Conservation (phyloP, 1,140 invertebrate genomes). For the Bathynomus jamesi region DNA sequence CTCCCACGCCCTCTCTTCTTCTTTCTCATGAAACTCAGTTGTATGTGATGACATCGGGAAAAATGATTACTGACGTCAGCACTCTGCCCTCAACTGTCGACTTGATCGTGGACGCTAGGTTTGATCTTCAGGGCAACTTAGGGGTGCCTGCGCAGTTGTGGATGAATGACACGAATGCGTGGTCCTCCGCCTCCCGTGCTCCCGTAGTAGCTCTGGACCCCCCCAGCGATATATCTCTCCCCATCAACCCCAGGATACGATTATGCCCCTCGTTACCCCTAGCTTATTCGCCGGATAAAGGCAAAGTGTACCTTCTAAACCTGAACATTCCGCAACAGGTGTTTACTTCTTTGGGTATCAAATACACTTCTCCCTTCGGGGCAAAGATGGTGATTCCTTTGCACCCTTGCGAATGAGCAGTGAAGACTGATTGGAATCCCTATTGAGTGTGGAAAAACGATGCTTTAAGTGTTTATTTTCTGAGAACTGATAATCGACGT, state of each 20-base stretch:
- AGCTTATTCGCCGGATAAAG: conserved; percentile 58
- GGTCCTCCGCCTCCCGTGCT: conserved; percentile 56
- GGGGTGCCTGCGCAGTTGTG: conserved; percentile 14
- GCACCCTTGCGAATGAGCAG: conserved; percentile 30
- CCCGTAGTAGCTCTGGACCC: conserved; percentile 74
- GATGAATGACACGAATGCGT: conserved; percentile 16
- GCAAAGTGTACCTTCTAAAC: conserved; percentile 78
- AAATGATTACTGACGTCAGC: conserved; percentile 42
- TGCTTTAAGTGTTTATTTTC: too few species aligned
- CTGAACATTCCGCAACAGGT: conserved; percentile 69
- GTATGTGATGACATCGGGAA: conserved; percentile 23
- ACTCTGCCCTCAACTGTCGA: conserved; percentile 47
- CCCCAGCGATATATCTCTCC: conserved; percentile 47
- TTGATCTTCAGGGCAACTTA: conserved; percentile 17
- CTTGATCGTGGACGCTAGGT: conserved; percentile 51
- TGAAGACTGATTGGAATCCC: too few species aligned
- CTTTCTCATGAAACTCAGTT: conserved; percentile 47
- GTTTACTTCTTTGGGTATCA: conserved; percentile 65
- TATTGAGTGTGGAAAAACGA: too few species aligned
- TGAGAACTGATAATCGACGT: too few species aligned
- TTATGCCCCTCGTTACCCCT: conserved; percentile 58
- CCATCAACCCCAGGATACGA: conserved; percentile 18
- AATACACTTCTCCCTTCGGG: conserved; percentile 79
- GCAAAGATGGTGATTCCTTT: conserved; percentile 50
- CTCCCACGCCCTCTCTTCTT: conserved; percentile 41